Percentiles rank a stretch among this genome's conserved stretches.
phyloP scores from a whole-genome alignment of 2,888 invertebrate genomes.

The Malachius bipustulatus region DNA sequence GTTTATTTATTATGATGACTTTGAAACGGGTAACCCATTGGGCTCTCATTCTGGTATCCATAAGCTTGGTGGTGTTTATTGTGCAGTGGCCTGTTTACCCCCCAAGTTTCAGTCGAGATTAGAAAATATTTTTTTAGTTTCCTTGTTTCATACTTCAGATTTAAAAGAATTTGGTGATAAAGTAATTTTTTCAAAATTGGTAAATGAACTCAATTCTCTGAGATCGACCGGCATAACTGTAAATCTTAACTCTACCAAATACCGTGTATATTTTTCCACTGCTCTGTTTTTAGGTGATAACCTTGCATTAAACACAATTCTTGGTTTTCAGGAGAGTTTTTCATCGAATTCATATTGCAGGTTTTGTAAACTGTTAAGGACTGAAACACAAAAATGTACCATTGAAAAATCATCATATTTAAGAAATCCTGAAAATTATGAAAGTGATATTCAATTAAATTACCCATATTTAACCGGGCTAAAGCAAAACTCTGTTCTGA shows the following conservation, averaged over 20 bases:
- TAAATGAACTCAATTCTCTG: not conserved
- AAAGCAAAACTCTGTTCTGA: slow-evolving; percentile 12
- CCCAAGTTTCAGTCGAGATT: not conserved
- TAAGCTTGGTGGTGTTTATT: slow-evolving; percentile 15
- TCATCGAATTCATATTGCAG: slow-evolving; percentile 15
- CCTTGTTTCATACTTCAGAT: slow-evolving; percentile 1
- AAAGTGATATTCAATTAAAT: slow-evolving; percentile 8
- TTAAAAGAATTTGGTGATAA: slow-evolving; percentile 2
- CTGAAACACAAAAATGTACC: not conserved
- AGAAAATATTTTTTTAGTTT: not conserved
- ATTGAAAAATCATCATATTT: slow-evolving; percentile 1
- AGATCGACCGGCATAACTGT: not conserved
- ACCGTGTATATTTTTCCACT: no score
- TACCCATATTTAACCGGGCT: slow-evolving; percentile 12
- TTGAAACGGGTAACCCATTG: no score
- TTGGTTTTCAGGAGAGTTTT: slow-evolving; percentile 15
- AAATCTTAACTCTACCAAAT: slow-evolving; percentile 1
- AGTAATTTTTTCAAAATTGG: slow-evolving; percentile 3
- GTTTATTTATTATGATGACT: no score
- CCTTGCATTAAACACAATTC: slow-evolving; percentile 12
- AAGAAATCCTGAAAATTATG: slow-evolving; percentile 12
- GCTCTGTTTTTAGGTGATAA: slow-evolving; percentile 16
- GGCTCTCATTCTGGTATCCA: slow-evolving; percentile 16
- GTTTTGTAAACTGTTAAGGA: slow-evolving; percentile 14
- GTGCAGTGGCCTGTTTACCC: slow-evolving; percentile 12